These are phyloP conservation scores for Mastomys coucha DNA, from an alignment of 2,113 vertebrate genomes.

Conservation along the genomic window DNA sequence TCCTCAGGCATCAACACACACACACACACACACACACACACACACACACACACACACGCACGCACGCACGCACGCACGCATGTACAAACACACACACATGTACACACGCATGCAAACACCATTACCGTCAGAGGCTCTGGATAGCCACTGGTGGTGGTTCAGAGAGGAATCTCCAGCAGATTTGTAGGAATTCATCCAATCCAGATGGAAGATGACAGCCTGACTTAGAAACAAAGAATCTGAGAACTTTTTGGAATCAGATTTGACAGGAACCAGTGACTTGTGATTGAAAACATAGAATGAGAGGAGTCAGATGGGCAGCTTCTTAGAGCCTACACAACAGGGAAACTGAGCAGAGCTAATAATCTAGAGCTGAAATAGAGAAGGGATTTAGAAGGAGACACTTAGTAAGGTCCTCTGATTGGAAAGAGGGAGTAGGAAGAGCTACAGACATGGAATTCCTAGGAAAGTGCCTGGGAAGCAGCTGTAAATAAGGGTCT, in stretches of 20 bases:
- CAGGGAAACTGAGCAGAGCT: too few species aligned
- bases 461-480: background rate
- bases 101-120: background rate
- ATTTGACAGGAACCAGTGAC: background rate
- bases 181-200: too few species aligned
- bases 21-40: background rate
- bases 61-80: too few species aligned
- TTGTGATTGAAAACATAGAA: background rate
- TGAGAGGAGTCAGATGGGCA: accelerated
- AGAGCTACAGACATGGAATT: background rate
- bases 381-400: background rate
- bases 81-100: background rate
- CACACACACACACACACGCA: background rate
- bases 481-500: background rate
- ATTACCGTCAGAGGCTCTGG: background rate
- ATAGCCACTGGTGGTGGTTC: background rate
- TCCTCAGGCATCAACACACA: background rate
- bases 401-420: background rate
- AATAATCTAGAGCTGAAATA: background rate
- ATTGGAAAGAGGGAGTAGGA: background rate
- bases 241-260: background rate
- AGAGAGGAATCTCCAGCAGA: too few species aligned
- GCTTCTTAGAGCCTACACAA: background rate
- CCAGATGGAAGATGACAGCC: background rate
- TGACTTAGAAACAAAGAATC: too few species aligned